phyloP scores from a whole-genome alignment of 35 echinoderm and acorn worm genomes.

The Anneissia japonica region DNA sequence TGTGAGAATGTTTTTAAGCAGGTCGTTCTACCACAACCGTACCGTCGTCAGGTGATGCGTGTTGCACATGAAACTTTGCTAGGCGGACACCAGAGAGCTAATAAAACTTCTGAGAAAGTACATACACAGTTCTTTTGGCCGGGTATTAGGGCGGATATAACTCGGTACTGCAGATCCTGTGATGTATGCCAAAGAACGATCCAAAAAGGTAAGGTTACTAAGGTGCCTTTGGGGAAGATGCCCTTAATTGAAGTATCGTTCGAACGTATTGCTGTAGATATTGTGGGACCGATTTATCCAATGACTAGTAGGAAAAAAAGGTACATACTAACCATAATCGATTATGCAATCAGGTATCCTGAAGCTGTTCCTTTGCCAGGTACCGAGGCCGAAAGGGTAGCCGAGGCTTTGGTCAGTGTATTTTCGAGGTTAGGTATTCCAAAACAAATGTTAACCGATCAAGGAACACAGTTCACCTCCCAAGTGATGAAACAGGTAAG shows the following conservation, averaged over 20 bases:
- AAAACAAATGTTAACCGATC: slow-evolving; percentile 18
- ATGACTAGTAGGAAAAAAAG: no score
- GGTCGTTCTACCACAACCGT: slow-evolving; percentile 36
- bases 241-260: slow-evolving; percentile 47
- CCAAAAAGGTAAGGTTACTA: slow-evolving; percentile 21
- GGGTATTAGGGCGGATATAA: slow-evolving; percentile 20
- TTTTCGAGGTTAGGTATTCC: slow-evolving; percentile 34
- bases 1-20: slow-evolving; percentile 27
- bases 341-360: no score
- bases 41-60: slow-evolving; percentile 34
- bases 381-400: slow-evolving; percentile 40
- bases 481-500: slow-evolving; percentile 27
- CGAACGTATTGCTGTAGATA: slow-evolving; percentile 24
- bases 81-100: slow-evolving; percentile 29
- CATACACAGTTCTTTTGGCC: slow-evolving; percentile 50
- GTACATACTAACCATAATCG: no score
- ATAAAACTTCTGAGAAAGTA: slow-evolving; percentile 34
- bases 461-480: slow-evolving; percentile 28
- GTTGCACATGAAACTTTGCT: slow-evolving; percentile 44
- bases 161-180: slow-evolving; percentile 37
- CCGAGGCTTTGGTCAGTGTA: no score
- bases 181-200: slow-evolving; percentile 50
- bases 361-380: no score
- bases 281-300: no score
- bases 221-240: slow-evolving; percentile 46